Evolutionary conservation across 2,888 invertebrate genomes (phyloP).

Genomic region (Entomobrya proxima): DNA sequence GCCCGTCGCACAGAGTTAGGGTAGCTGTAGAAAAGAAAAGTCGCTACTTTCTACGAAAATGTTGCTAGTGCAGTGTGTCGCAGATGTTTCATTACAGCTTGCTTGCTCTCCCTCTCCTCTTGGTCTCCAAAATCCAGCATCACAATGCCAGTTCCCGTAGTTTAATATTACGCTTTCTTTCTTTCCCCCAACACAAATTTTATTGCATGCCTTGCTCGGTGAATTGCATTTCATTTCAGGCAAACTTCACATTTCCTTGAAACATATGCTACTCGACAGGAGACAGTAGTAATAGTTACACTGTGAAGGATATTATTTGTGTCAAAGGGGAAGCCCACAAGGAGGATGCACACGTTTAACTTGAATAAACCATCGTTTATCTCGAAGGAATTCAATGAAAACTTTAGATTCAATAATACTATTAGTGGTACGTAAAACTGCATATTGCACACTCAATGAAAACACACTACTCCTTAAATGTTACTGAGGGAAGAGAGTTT

Average conservation of each 20-base stretch:
- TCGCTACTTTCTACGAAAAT: too few relatives aligned
- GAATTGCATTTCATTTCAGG: conserved; percentile 5
- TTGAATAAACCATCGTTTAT: conserved; percentile 37
- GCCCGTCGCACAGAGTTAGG: too few relatives aligned
- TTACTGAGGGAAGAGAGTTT: not conserved
- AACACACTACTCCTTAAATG: not conserved
- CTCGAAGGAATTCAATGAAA: conserved; percentile 53
- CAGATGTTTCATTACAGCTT: conserved; percentile 16
- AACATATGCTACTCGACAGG: conserved; percentile 56
- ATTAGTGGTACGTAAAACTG: not conserved
- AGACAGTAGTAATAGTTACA: conserved; percentile 10
- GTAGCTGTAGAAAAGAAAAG: too few relatives aligned
- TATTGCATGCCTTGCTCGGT: not conserved
- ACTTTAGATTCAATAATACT: conserved; percentile 14
- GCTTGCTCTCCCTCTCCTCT: not conserved
- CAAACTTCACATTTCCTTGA: conserved; percentile 41
- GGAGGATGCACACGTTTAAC: conserved; percentile 58
- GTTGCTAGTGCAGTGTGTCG: not conserved
- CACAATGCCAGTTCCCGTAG: not conserved
- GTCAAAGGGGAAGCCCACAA: conserved; percentile 57
- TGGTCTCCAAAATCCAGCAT: not conserved
- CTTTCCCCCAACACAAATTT: conserved; percentile 14
- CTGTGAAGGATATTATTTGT: conserved; percentile 56
- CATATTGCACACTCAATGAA: conserved; percentile 1
- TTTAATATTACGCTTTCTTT: conserved; percentile 22